Evolutionary conservation across 2,797 vertebrate species (phyloP).

Genomic region (Microctenopoma steveboyesi): DNA sequence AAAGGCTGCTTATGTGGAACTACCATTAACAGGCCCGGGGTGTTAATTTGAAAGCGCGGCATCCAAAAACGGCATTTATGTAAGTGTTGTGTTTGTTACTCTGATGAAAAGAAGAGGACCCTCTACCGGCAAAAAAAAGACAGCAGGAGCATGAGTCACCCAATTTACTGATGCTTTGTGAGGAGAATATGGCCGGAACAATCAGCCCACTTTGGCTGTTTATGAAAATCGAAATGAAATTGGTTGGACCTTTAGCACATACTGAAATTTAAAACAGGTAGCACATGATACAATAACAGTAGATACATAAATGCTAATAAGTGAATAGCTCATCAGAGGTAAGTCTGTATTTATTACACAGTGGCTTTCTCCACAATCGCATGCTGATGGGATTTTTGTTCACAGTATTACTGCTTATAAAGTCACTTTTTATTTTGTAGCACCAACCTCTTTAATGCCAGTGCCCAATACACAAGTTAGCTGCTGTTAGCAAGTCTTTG

Average conservation of each 20-base stretch:
- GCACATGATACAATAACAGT: background rate
- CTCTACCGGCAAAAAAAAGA: slow-evolving; percentile 26
- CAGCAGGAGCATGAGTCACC: slow-evolving; percentile 62
- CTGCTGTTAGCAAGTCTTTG: no score
- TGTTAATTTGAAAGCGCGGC: slow-evolving; percentile 26
- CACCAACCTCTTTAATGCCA: no score
- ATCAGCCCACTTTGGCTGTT: slow-evolving; percentile 44
- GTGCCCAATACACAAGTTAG: no score
- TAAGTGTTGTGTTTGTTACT: slow-evolving; percentile 24
- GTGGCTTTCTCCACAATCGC: background rate
- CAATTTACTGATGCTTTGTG: slow-evolving; percentile 39
- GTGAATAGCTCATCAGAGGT: background rate
- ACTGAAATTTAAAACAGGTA: slow-evolving; percentile 28
- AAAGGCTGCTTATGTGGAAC: slow-evolving; percentile 11
- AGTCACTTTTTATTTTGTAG: no score
- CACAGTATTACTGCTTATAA: background rate
- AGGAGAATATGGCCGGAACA: slow-evolving; percentile 41
- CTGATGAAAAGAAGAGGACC: slow-evolving; percentile 12
- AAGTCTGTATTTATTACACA: background rate
- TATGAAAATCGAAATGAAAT: slow-evolving; percentile 41
- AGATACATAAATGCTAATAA: background rate
- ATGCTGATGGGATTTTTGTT: no score
- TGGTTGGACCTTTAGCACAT: background rate
- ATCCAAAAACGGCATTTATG: slow-evolving; percentile 23
- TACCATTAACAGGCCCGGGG: slow-evolving; percentile 1